A percentile compares a stretch with the other conserved stretches of the same genome.
Evolutionary conservation across 2,888 invertebrate genomes (phyloP).

Genomic region (Eilema sororculum): DNA sequence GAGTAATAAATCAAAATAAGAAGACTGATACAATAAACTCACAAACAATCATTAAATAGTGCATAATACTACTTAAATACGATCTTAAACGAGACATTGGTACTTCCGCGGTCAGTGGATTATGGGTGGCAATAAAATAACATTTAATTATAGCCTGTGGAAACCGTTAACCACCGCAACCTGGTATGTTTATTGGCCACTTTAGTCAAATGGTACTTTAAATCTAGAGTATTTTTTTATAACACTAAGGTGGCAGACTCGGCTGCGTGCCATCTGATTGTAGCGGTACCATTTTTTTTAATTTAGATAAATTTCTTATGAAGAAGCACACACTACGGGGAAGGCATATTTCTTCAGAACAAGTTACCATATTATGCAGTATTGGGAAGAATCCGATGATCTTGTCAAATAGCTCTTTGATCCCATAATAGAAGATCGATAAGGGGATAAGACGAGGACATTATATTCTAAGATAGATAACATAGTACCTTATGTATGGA

Average conservation of each 20-base stretch:
- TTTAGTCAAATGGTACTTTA: not conserved
- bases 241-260: not conserved
- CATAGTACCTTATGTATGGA: no score
- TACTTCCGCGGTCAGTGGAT: not conserved
- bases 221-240: constrained; percentile 2
- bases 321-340: no score
- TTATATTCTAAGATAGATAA: no score
- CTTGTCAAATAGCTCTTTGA: no score
- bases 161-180: not conserved
- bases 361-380: no score
- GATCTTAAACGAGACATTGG: not conserved
- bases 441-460: no score
- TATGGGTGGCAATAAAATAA: not conserved
- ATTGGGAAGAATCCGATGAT: no score
- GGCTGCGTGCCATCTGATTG: not conserved
- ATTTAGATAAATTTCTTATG: not conserved
- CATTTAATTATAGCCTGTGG: not conserved
- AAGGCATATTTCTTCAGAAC: no score
- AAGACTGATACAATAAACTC: not conserved
- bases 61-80: not conserved
- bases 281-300: not conserved
- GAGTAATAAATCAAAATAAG: no score
- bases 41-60: not conserved
- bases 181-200: constrained; percentile 1
- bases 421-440: no score